Conservation (phyloP, 2,113 vertebrate species). For the Rhynchopsitta pachyrhyncha region DNA sequence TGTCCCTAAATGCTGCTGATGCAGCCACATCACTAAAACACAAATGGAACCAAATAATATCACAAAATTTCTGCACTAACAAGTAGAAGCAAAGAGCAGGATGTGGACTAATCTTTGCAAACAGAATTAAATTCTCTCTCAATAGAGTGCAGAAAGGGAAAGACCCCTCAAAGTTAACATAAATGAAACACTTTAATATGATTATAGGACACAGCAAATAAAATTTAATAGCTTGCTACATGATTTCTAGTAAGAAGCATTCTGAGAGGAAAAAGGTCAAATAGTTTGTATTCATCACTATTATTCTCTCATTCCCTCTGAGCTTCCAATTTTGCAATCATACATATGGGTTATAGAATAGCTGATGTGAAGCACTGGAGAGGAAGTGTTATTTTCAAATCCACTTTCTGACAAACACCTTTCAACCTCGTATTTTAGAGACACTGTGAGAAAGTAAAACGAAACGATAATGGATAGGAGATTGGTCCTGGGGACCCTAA, state of each 20-base stretch:
- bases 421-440: constrained; percentile 49
- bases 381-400: constrained; percentile 62
- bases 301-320: constrained; percentile 45
- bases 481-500: not conserved
- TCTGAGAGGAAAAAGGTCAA: constrained; percentile 58
- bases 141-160: constrained; percentile 35
- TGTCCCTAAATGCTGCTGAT: constrained; percentile 24
- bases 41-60: constrained; percentile 19
- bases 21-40: not conserved
- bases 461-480: not conserved
- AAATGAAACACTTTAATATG: constrained; percentile 56
- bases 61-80: not conserved
- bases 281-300: constrained; percentile 52
- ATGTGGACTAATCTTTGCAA: constrained; percentile 46
- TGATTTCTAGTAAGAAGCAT: constrained; percentile 37
- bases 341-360: constrained; percentile 12
- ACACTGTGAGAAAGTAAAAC: constrained; percentile 44
- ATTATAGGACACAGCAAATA: constrained; percentile 39
- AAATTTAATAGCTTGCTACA: constrained; percentile 62
- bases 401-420: constrained; percentile 61
- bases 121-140: constrained; percentile 48
- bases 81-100: constrained; percentile 17
- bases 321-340: constrained; percentile 62
- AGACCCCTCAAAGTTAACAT: constrained; percentile 49
- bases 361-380: constrained; percentile 47